These are phyloP conservation scores for Lucinisca nassula DNA, from an alignment of 2,888 invertebrate genomes.

Conservation along the genomic window DNA sequence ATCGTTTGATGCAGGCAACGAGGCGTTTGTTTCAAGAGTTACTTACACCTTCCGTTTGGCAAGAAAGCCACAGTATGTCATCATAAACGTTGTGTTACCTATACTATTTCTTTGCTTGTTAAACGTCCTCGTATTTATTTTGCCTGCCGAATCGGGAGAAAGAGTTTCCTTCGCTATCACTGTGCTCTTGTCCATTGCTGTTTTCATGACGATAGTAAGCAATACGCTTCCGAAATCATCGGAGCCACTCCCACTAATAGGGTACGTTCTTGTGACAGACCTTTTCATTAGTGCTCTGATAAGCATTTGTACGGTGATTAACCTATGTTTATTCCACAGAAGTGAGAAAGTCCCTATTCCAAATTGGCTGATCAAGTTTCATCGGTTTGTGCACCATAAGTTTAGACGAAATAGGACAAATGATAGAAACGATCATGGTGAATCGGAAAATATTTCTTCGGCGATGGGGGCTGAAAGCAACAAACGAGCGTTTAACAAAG, in stretches of 20 bases:
- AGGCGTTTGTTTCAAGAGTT: background rate
- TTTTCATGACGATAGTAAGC: slow-evolving; percentile 68
- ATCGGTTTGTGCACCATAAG: too few relatives aligned
- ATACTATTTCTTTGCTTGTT: slow-evolving; percentile 68
- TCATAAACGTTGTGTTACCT: slow-evolving; percentile 68
- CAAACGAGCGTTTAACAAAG: slow-evolving; percentile 54
- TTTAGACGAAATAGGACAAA: background rate
- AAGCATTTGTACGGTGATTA: slow-evolving; percentile 46
- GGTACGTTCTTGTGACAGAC: slow-evolving; percentile 65
- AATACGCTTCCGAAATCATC: slow-evolving; percentile 65
- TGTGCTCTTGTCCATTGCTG: slow-evolving; percentile 68
- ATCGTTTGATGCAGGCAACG: background rate
- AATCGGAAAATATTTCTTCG: background rate
- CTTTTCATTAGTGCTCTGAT: slow-evolving; percentile 69
- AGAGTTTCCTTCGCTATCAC: slow-evolving; percentile 30
- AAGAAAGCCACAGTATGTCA: slow-evolving; percentile 64
- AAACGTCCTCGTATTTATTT: slow-evolving; percentile 28
- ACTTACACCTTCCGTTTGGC: slow-evolving; percentile 20
- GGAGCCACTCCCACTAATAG: slow-evolving; percentile 65
- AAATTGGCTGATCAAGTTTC: background rate
- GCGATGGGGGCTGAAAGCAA: slow-evolving; percentile 49
- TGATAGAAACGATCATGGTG: background rate
- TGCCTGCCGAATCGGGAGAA: background rate
- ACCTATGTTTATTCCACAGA: background rate
- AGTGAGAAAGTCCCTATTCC: background rate